Conservation (phyloP, 2,113 vertebrate genomes). For the Dermatemys mawii region DNA sequence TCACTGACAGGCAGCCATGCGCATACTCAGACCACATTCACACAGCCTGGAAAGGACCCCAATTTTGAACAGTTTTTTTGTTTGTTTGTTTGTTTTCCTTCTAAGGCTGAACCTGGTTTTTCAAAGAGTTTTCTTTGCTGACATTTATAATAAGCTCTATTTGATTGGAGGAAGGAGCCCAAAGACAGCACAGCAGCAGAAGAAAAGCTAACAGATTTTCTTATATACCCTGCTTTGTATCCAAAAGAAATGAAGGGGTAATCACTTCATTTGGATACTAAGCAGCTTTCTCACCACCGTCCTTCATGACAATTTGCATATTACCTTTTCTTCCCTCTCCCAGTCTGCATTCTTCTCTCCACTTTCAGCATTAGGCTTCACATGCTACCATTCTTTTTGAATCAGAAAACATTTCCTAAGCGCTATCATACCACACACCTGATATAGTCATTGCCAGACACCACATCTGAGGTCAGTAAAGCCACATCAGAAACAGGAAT, state of each 20-base stretch:
- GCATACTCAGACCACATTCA: neutral
- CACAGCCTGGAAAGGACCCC: neutral
- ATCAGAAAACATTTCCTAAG: neutral
- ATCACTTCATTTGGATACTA: neutral
- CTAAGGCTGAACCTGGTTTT: neutral
- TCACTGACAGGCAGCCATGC: neutral
- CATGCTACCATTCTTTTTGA: neutral
- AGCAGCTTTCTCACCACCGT: neutral
- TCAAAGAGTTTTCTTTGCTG: slow-evolving; percentile 35
- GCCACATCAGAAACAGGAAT: neutral
- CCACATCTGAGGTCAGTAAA: neutral
- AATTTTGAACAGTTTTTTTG: neutral
- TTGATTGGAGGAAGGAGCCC: slow-evolving; percentile 1
- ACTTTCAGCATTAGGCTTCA: neutral
- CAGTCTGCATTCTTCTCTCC: neutral
- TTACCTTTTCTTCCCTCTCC: neutral
- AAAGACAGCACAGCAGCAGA: neutral
- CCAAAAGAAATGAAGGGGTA: no score
- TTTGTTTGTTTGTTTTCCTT: neutral
- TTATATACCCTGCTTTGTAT: no score
- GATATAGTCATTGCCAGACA: neutral
- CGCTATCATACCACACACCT: neutral
- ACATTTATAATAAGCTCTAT: neutral
- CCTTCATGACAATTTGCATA: neutral
- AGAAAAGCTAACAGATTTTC: neutral